Base-by-base conservation (phyloP, 1,140 invertebrate species). In the Aculops lycopersici region DNA sequence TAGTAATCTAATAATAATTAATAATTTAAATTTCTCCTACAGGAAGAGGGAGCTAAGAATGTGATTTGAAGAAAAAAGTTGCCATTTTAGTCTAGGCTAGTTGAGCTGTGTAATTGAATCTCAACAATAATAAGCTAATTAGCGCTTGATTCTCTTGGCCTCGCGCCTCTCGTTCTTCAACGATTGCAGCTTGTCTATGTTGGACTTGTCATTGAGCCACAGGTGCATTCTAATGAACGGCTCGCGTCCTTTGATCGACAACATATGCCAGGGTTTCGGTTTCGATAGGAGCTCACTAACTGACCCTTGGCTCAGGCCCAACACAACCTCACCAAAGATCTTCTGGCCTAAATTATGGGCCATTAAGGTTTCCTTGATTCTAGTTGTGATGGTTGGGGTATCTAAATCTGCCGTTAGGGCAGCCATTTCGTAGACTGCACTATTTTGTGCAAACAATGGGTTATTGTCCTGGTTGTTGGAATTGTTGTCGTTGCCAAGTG, bases 341-440 rank as follows among this genome's bases (percentile, higher is more conserved):
- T 94, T 94, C 60, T 95, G 88, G 1, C 86, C 86, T 48, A 94
- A 84, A 51, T 94, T 94, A 51, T 94, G 90, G 8, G 84, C 83
- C 24, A 94, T 60, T 1, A 94, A 60, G 1, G 84, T 79, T 56
- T 94, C 86, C 54, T 94, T 95, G 51, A 94, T 90, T 55, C 83
- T 81, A 0, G 80, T 88, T 0, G 86, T 94, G 44, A 94, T 83
- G 3, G 73, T 72, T 55, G 92, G 79, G 0, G 88, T 94, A 53
- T 95, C 86, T 20, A 95, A 64, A 53, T 94, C 84, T 48, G 83
- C 79, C 1, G 84, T 90, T 4, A 92, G 63, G 2, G 84, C 83
- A 3, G 83, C 81, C 72, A 92, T 84, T 58, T 92, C 84, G 55
- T 86, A 88, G 1, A 86, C 78, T 47, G 55, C 56, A 31, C 24